phyloP scores from a whole-genome alignment of 2,888 invertebrate species.

The Tetropium fuscum region DNA sequence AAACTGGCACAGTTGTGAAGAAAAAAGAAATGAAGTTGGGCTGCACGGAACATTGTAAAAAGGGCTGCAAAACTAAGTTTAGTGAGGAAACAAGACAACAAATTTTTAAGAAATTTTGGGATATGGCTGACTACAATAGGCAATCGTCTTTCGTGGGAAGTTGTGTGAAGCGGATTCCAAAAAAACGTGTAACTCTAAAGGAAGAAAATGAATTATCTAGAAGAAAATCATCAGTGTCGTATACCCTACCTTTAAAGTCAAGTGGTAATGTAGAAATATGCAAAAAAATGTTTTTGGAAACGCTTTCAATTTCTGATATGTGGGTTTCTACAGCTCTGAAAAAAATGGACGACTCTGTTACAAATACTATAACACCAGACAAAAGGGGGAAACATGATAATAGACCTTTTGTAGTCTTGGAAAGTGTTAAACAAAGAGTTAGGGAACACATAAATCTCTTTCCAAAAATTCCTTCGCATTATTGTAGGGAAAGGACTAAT shows the following conservation, averaged over 20 bases:
- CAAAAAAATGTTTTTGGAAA: neutral
- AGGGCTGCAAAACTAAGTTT: no score
- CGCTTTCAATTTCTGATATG: neutral
- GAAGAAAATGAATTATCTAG: neutral
- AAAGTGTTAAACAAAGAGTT: neutral
- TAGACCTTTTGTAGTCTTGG: neutral
- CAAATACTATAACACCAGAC: neutral
- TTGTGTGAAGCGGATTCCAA: neutral
- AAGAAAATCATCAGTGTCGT: neutral
- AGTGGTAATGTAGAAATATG: neutral
- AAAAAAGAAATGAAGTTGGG: neutral
- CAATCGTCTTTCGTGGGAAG: neutral
- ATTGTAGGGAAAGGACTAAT: neutral
- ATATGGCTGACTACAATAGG: neutral
- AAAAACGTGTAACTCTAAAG: neutral
- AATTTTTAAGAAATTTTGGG: neutral
- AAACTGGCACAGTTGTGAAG: neutral
- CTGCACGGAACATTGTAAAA: neutral
- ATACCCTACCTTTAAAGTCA: neutral
- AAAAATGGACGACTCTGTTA: neutral
- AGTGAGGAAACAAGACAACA: neutral
- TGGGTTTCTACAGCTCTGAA: neutral
- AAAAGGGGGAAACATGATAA: neutral
- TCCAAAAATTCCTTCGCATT: neutral
- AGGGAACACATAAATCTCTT: slow-evolving; percentile 1